Base-by-base conservation (phyloP, 2,113 vertebrate genomes). In the Nycticryphes semicollaris region DNA sequence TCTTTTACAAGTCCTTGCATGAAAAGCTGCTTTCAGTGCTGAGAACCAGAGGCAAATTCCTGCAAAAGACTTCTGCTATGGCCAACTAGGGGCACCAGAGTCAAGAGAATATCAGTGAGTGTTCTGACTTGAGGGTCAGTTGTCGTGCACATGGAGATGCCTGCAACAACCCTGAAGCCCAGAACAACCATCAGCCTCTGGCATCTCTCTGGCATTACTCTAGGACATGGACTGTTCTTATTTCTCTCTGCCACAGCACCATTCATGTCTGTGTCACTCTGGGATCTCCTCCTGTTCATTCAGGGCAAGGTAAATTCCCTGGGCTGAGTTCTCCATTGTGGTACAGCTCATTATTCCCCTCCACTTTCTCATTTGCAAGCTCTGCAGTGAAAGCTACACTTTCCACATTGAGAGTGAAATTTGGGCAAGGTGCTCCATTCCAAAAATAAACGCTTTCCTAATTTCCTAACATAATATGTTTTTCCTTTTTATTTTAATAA, bases 361-460 rank as follows among this genome's bases (percentile, higher is more conserved):
- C 31, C 22, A 1, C n/a, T 41, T 31, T 14, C 45, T 43, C 57
- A 50, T 72, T 62, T 83, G 33, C 91, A 81, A 79, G 33, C 41
- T 30, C 73, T 84, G 82, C 53, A 18, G 77, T 27, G 68, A 85
- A 85, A 93, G 45, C n/a, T 33, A 21, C 0, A 4, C 51, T 79
- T 89, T 88, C 88, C 88, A 92, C 72, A 45, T 30, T 3, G 77
- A 57, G 87, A 83, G 39, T 20, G 74, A 93, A 28, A 10, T 4
- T 4, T 45, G 94, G 89, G 89, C 87, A 90, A 37, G 48, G 39
- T 30, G 43, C 87, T 33, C 50, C 2, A 2, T 31, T 83, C 95
- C 95, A 94, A 94, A 96, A 97, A 97, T 90, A 97, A 93, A 90
- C 57, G 3, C 70, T 91, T 85, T 30, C 85, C 94, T 91, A 59